Evolutionary conservation across 2,797 vertebrate genomes (phyloP), one percentile per base, ranked within the genome.

Genomic region (Halcyon leucocephala): DNA sequence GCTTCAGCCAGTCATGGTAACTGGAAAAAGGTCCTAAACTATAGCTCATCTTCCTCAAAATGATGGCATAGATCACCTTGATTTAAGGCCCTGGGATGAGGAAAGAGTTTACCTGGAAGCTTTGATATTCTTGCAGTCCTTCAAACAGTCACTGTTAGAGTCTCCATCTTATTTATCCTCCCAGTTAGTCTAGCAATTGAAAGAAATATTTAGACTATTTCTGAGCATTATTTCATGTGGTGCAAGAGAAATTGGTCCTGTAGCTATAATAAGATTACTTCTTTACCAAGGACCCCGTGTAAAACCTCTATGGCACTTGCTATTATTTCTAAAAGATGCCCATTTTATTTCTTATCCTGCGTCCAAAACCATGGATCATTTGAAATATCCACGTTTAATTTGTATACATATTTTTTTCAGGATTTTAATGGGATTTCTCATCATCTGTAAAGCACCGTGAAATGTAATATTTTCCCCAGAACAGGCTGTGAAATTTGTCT

Each of bases 361-460:
- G 39, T 42, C 31, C 41, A 42, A 67, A 92, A 58, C 1, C 52
- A 35, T 0, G 0, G n/a, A 89, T 85, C 1, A 79, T 82, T 87
- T 93, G 44, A 79, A 91, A 89, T 42, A 86, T 11, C 62, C 81
- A 78, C 3, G 1, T 79, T 93, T 62, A 78, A 83, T 39, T 78
- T 78, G 77, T 61, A 57, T n/a, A 72, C 26, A 3, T 69, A 8
- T 62, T 49, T 71, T 69, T 44, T 37, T 31, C 72, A 82, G 46
- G n/a, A 66, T 92, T 92, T 84, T 92, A 93, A 91, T 81, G 83
- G 65, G 89, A 94, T 95, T 93, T 94, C 65, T 89, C n/a, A 7
- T 88, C 57, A 60, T 86, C 82, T 91, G 46, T 82, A 89, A 90
- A 87, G 51, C 54, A 62, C 89, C 94, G 66, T 95, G 94, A 96